Percentiles rank a stretch among this genome's conserved stretches.
These are phyloP conservation scores for Drosophila setosimentum DNA, from an alignment of 2,888 invertebrate genomes.

Conservation along the genomic window DNA sequence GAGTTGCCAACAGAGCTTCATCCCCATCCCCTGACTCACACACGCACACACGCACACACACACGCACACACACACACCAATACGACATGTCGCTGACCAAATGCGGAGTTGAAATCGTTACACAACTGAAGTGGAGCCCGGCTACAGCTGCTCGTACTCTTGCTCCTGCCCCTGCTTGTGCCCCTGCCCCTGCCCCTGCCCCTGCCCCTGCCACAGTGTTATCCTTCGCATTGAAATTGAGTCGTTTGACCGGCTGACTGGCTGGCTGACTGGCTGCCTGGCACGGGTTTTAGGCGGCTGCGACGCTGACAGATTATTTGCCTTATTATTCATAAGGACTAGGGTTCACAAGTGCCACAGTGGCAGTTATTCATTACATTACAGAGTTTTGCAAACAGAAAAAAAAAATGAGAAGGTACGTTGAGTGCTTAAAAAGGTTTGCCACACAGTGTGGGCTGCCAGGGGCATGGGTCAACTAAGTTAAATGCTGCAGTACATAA, in stretches of 20 bases:
- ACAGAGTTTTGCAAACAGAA: background rate
- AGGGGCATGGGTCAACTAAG: background rate
- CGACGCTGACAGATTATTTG: constrained; percentile 82
- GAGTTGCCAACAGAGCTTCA: background rate
- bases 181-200: background rate
- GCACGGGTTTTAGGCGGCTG: constrained; percentile 58
- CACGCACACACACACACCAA: constrained; percentile 24
- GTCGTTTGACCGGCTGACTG: constrained; percentile 66
- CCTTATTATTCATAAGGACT: constrained; percentile 81
- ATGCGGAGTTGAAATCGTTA: constrained; percentile 20
- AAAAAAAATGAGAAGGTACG: constrained; percentile 26
- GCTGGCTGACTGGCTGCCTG: constrained; percentile 21
- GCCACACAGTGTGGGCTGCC: constrained; percentile 16
- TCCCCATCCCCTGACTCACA: constrained; percentile 10
- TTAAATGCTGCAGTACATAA: constrained; percentile 15
- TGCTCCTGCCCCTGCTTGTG: background rate
- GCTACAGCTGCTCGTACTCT: constrained; percentile 3
- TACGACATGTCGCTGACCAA: constrained; percentile 21
- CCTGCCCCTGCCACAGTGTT: constrained; percentile 7
- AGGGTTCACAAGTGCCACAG: constrained; percentile 28
- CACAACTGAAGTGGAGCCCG: constrained; percentile 11
- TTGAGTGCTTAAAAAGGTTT: constrained; percentile 26
- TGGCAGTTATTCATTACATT: constrained; percentile 58
- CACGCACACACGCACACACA: constrained; percentile 1
- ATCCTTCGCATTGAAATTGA: constrained; percentile 61